These are phyloP conservation scores for Cyrtorhinus lividipennis DNA, from an alignment of 1,140 invertebrate genomes.

Conservation along the genomic window DNA sequence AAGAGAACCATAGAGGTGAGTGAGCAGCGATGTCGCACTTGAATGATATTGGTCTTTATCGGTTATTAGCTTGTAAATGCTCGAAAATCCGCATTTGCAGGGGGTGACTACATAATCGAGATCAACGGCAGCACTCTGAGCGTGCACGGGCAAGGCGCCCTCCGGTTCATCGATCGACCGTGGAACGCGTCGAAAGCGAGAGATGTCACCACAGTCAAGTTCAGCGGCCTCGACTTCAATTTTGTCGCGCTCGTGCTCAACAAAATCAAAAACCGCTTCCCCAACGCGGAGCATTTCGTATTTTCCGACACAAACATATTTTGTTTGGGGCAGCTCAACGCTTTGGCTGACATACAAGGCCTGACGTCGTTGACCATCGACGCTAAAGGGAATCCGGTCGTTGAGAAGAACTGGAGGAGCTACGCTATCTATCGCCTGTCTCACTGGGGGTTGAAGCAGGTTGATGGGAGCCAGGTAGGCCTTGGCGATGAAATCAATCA, in stretches of 20 bases:
- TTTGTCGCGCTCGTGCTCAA: constrained; percentile 59
- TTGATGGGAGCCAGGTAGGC: constrained; percentile 63
- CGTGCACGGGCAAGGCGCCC: constrained; percentile 72
- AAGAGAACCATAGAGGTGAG: constrained; percentile 1
- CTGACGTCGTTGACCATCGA: constrained; percentile 61
- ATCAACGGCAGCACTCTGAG: constrained; percentile 72
- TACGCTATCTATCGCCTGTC: constrained; percentile 76
- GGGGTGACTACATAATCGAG: constrained; percentile 79
- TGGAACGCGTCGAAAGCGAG: constrained; percentile 63
- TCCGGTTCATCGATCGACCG: constrained; percentile 64
- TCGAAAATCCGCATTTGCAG: too few relatives aligned
- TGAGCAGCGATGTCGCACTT: too few relatives aligned
- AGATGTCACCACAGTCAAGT: constrained; percentile 63
- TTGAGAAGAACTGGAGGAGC: constrained; percentile 57
- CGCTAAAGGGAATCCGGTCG: constrained; percentile 70
- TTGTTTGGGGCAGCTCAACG: constrained; percentile 73
- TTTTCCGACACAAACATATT: constrained; percentile 82
- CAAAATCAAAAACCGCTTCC: constrained; percentile 70
- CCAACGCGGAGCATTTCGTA: constrained; percentile 62
- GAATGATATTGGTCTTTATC: too few relatives aligned
- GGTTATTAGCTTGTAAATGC: too few relatives aligned
- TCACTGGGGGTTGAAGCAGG: constrained; percentile 70
- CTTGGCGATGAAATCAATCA: too few relatives aligned
- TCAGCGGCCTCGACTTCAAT: constrained; percentile 84
- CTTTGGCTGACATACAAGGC: constrained; percentile 70